Conservation (phyloP, 1,140 invertebrate species). For the Eueides isabella region DNA sequence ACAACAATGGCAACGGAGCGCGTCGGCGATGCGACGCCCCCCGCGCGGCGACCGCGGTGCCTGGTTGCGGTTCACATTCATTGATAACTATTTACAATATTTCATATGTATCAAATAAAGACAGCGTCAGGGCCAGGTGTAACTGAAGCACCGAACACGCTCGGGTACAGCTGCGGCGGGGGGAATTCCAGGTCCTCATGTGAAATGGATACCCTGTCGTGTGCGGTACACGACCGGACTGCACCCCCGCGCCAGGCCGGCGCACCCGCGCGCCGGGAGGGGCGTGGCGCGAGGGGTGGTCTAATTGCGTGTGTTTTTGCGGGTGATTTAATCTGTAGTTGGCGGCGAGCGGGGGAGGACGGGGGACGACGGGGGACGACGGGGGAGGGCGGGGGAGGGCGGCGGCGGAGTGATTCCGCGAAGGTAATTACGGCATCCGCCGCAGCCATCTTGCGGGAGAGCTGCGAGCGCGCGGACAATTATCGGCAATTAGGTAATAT, state of each 20-base stretch:
- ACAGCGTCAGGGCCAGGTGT: too few relatives aligned
- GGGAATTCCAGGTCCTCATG: slow-evolving; percentile 30
- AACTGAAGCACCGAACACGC: too few relatives aligned
- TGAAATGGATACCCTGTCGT: slow-evolving; percentile 41
- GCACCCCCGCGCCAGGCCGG: slow-evolving; percentile 11
- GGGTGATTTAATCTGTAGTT: slow-evolving; percentile 54
- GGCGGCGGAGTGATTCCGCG: slow-evolving; percentile 59
- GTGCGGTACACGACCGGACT: too few relatives aligned
- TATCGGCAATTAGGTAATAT: slow-evolving; percentile 63
- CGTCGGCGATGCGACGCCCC: slow-evolving; percentile 1
- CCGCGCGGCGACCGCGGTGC: slow-evolving; percentile 4
- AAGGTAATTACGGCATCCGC: slow-evolving; percentile 75
- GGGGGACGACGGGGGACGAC: slow-evolving; percentile 32
- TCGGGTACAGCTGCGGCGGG: not conserved
- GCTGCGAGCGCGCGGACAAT: slow-evolving; percentile 53
- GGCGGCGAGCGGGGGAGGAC: slow-evolving; percentile 21
- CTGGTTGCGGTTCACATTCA: slow-evolving; percentile 6
- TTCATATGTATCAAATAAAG: too few relatives aligned
- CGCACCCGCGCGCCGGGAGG: slow-evolving; percentile 18
- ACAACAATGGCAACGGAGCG: not conserved
- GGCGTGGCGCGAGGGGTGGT: slow-evolving; percentile 38
- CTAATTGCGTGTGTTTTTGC: slow-evolving; percentile 61
- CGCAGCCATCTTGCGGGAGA: slow-evolving; percentile 67
- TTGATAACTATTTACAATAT: too few relatives aligned
- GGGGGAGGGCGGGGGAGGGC: slow-evolving; percentile 29